Conservation (phyloP, 2,113 vertebrate species). For the Aegotheles bennettii region DNA sequence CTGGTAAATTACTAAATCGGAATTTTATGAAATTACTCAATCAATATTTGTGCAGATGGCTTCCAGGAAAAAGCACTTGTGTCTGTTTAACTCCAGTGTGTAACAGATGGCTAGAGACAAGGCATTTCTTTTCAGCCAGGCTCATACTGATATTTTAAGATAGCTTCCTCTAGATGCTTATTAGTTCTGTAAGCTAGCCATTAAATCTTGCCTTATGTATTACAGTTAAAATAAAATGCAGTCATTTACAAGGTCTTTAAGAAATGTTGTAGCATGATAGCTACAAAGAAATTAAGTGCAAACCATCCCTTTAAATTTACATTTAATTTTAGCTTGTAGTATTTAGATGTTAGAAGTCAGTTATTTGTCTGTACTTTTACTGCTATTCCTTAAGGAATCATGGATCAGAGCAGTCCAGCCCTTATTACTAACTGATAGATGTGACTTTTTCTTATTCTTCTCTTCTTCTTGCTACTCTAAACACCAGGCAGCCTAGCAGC, state of each 20-base stretch:
- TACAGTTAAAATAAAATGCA: constrained; percentile 20
- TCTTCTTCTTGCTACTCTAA: not conserved
- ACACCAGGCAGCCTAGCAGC: not conserved
- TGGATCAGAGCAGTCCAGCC: not conserved
- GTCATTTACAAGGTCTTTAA: not conserved
- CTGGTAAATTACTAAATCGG: constrained; percentile 38
- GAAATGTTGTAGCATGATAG: not conserved
- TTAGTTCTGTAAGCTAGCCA: constrained; percentile 18
- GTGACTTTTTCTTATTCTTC: not conserved
- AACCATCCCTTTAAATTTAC: not conserved
- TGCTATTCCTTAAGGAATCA: not conserved
- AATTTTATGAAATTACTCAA: constrained; percentile 62
- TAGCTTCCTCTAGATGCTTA: constrained; percentile 27
- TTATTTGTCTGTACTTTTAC: not conserved
- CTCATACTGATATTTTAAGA: constrained; percentile 20
- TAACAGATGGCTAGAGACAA: constrained; percentile 40
- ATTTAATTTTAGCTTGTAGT: not conserved
- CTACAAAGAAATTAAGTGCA: not conserved
- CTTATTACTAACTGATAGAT: not conserved
- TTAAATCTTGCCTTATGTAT: not conserved
- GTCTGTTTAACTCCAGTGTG: constrained; percentile 20
- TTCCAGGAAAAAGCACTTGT: constrained; percentile 66
- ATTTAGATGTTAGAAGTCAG: not conserved
- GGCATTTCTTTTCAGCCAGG: constrained; percentile 18
- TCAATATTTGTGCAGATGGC: constrained; percentile 56